Evolutionary conservation across 2,888 invertebrate genomes (phyloP).

Genomic region (Pollenia angustigena): DNA sequence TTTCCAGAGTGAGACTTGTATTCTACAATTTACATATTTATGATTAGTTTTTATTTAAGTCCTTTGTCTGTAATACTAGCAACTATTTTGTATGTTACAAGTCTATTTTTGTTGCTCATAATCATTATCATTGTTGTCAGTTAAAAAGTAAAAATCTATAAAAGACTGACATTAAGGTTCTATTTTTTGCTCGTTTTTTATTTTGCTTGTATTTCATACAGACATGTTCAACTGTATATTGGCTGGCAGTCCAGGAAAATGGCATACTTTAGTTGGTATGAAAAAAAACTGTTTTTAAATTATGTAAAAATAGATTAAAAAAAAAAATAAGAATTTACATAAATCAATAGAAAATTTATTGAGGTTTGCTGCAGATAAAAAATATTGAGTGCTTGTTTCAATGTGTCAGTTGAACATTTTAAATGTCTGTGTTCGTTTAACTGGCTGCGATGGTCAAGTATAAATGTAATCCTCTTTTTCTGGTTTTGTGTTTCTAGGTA

Average conservation of each 20-base stretch:
- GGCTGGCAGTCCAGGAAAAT: constrained; percentile 41
- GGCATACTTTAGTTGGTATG: constrained; percentile 37
- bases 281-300: constrained; percentile 29
- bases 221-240: constrained; percentile 12
- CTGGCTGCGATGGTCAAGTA: constrained; percentile 39
- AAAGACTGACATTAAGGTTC: constrained; percentile 45
- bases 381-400: constrained; percentile 28
- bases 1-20: neutral
- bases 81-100: constrained; percentile 49
- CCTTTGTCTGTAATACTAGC: constrained; percentile 42
- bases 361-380: constrained; percentile 53
- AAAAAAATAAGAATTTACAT: constrained; percentile 59
- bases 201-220: neutral
- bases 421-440: constrained; percentile 30
- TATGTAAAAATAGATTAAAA: constrained; percentile 24
- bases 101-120: constrained; percentile 57
- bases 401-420: constrained; percentile 41
- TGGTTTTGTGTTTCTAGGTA: constrained; percentile 14
- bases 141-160: constrained; percentile 44
- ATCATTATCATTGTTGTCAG: constrained; percentile 58
- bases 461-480: constrained; percentile 17
- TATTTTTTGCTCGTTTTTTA: constrained; percentile 1
- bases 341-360: constrained; percentile 70
- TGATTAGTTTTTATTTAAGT: constrained; percentile 53
- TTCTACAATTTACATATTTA: constrained; percentile 21